Evolutionary conservation across 2,113 vertebrate species (phyloP).

Genomic region (Amia ocellicauda): DNA sequence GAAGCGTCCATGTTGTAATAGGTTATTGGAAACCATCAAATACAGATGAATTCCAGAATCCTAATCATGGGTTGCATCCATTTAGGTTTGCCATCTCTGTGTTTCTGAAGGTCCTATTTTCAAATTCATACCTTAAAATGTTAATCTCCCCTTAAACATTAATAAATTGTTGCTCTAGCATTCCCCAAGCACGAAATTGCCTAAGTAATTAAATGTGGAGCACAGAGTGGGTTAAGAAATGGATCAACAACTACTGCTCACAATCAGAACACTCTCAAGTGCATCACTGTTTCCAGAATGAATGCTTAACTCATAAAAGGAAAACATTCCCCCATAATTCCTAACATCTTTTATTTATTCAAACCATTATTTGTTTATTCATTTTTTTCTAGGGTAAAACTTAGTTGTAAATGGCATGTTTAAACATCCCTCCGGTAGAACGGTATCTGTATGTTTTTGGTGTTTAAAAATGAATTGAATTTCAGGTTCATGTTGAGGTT

Average conservation of each 20-base stretch:
- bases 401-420: too few relatives aligned
- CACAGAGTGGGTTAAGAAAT: background rate
- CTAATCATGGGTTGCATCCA: background rate
- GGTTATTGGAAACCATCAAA: too few relatives aligned
- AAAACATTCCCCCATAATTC: background rate
- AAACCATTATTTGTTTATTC: constrained; percentile 7
- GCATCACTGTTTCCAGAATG: background rate
- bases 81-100: too few relatives aligned
- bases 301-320: background rate
- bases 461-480: too few relatives aligned
- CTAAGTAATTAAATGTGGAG: background rate
- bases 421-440: too few relatives aligned
- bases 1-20: too few relatives aligned
- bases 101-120: too few relatives aligned
- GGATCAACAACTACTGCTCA: background rate
- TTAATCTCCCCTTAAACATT: too few relatives aligned
- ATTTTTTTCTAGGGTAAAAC: background rate
- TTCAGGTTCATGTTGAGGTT: too few relatives aligned
- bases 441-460: too few relatives aligned
- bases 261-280: background rate
- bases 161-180: background rate
- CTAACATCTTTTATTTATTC: constrained; percentile 19
- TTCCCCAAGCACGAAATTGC: constrained; percentile 20
- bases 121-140: too few relatives aligned
- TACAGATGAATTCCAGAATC: too few relatives aligned